Evolutionary conservation across 2,113 vertebrate genomes (phyloP).

Genomic region (Nibea albiflora): DNA sequence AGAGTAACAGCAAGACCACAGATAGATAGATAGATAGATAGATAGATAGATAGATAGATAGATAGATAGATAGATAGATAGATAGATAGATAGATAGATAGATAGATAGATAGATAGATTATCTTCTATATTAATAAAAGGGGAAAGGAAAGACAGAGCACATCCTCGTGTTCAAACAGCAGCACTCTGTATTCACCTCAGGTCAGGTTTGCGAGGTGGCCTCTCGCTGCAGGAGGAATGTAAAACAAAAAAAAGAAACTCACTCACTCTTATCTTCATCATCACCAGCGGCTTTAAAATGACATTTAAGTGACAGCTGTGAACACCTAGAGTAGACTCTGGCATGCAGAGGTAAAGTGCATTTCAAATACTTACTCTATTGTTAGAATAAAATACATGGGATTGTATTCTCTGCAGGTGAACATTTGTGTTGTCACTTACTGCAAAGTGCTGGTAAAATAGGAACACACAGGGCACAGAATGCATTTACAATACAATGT

Average conservation of each 20-base stretch:
- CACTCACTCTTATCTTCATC: conserved; percentile 11
- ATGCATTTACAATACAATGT: background rate
- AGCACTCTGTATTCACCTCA: conserved; percentile 73
- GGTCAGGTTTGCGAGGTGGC: conserved; percentile 77
- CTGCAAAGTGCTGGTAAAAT: background rate
- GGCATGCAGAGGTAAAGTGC: conserved; percentile 24
- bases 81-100: background rate
- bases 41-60: conserved; percentile 12
- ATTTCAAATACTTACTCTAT: conserved; percentile 18
- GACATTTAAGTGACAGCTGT: background rate
- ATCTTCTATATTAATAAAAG: background rate
- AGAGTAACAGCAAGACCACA: background rate
- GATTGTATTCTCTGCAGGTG: background rate
- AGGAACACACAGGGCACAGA: background rate
- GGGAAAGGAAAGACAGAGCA: background rate
- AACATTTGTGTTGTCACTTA: background rate
- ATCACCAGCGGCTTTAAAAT: conserved; percentile 21
- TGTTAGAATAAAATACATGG: background rate
- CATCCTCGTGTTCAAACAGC: conserved; percentile 14
- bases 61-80: background rate
- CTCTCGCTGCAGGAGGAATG: conserved; percentile 72
- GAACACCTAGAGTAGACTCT: background rate
- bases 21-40: background rate
- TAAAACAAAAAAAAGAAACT: conserved; percentile 37
- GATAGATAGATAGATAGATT: too few species aligned